phyloP scores from a whole-genome alignment of 2,113 vertebrate species.

The Rallus limicola region DNA sequence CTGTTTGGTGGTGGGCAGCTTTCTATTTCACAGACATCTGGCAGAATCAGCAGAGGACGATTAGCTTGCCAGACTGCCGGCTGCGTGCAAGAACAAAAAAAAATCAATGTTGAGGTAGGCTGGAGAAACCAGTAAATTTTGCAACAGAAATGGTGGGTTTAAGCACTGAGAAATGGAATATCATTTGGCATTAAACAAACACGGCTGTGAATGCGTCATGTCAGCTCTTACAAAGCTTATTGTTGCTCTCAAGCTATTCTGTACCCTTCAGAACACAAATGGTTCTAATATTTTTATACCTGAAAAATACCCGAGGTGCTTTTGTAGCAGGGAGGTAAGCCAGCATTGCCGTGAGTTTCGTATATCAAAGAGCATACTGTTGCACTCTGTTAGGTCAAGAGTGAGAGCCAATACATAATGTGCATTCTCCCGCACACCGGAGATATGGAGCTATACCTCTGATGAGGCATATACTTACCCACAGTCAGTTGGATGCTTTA shows the following conservation, averaged over 20 bases:
- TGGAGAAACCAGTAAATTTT: background rate
- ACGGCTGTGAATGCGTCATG: background rate
- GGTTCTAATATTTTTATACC: constrained; percentile 9
- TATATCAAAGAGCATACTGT: background rate
- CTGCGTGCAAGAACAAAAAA: background rate
- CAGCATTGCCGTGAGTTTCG: background rate
- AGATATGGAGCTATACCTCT: background rate
- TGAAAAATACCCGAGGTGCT: background rate
- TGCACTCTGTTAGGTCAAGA: background rate
- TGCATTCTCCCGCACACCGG: background rate
- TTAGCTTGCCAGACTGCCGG: constrained; percentile 17
- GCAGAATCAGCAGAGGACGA: constrained; percentile 36
- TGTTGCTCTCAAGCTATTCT: background rate
- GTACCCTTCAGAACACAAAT: background rate
- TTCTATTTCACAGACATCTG: constrained; percentile 65
- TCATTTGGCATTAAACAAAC: background rate
- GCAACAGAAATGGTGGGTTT: background rate
- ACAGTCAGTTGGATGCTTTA: background rate
- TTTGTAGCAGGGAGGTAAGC: background rate
- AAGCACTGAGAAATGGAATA: background rate
- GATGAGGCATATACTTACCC: background rate
- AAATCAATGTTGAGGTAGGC: background rate
- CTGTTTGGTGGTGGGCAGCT: constrained; percentile 47
- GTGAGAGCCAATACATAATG: background rate
- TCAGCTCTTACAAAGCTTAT: background rate